Evolutionary conservation across 92 coral and sea anemone species (phyloP), one percentile per base, ranked within the genome.

Genomic region (Palythoa heliodiscus): DNA sequence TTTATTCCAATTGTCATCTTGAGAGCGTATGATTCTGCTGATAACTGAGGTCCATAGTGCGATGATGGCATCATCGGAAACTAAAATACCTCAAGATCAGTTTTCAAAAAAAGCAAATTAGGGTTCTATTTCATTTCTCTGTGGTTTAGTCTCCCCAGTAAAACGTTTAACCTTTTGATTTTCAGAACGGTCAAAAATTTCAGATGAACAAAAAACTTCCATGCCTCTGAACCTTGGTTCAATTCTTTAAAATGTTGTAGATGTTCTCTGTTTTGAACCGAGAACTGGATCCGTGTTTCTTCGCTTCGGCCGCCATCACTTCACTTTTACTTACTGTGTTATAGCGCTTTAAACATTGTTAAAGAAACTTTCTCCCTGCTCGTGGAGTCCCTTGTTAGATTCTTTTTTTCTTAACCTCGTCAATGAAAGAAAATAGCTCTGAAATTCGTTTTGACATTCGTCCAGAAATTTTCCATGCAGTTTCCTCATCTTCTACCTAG

Each of bases 401-500:
- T 85, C 85, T 55, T 88, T 85, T 24, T 88, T 93, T 63, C 19
- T 47, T 80, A 29, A 43, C 52, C 19, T 90, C 83, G 10, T 90
- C 87, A 61, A 89, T 93, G 70, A 93, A 93, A 6, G 94, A 76
- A 75, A 93, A 89, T 9, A 93, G 63, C 60, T 93, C 93, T 0
- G 97, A 88, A 82, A 93, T 90, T 88, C 92, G 87, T 78, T 87
- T 91, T 1, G 91, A 70, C 75, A 90, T 76, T 78, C 90, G 86
- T 63, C 93, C 89, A 5, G 87, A 88, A 78, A 78, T 73, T 37
- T 86, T 85, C 83, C 83, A 47, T 68, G 86, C 72, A 66, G 76
- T 85, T 57, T 89, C 97, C 82, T 92, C 97, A 20, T 93, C 97
- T 57, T 93, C 97, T 63, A 92, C 87, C 50, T 93, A 95, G 87